Conservation (phyloP, 2,113 vertebrate genomes). For the Hippopotamus amphibius region DNA sequence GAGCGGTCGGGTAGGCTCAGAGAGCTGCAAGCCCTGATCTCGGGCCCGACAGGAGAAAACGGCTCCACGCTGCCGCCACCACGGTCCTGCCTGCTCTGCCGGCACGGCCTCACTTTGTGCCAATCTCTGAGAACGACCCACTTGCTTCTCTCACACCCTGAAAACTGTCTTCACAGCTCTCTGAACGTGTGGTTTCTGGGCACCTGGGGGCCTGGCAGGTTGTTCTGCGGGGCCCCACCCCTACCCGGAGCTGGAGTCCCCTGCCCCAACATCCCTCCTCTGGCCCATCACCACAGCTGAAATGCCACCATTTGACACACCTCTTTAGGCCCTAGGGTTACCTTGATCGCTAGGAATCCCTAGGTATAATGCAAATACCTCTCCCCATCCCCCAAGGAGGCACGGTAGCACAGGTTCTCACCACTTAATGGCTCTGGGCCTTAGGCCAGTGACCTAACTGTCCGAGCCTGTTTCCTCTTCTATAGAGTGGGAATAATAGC, state of each 20-base stretch:
- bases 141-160: not conserved
- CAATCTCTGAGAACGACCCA: not conserved
- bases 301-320: not conserved
- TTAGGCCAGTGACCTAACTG: not conserved
- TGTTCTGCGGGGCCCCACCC: not conserved
- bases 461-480: not conserved
- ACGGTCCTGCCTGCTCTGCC: not conserved
- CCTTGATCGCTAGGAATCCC: not conserved
- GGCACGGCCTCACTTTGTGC: not conserved
- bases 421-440: not conserved
- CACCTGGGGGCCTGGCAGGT: not conserved
- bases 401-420: not conserved
- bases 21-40: not conserved
- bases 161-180: not conserved
- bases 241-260: not conserved
- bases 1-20: too few species aligned
- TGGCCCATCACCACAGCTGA: not conserved
- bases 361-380: not conserved
- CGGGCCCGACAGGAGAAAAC: not conserved
- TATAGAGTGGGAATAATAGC: fast-evolving
- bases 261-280: not conserved
- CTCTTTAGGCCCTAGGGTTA: not conserved
- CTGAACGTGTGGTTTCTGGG: not conserved
- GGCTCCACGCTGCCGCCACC: not conserved
- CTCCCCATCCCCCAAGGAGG: not conserved